Percentiles rank a stretch among this genome's conserved stretches.
Conservation (phyloP, 2,888 invertebrate species). For the Allacma fusca region DNA sequence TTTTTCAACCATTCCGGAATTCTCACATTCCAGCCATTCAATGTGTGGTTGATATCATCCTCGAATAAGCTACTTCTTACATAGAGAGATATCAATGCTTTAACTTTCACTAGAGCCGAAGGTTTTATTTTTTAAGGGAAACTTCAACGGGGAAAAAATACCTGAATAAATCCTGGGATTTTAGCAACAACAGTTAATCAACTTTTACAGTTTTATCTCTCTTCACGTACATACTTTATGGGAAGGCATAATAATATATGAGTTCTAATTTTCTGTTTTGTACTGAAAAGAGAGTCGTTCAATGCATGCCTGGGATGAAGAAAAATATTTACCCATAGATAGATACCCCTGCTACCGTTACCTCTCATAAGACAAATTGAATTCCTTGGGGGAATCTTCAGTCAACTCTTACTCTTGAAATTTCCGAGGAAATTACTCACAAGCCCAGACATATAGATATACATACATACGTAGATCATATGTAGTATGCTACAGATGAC, state of each 20-base stretch:
- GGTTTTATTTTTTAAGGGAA: neutral
- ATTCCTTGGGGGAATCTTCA: conserved; percentile 8
- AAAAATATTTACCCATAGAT: conserved; percentile 5
- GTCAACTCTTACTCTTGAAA: neutral
- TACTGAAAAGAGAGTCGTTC: too few relatives aligned
- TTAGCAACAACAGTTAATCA: conserved; percentile 27
- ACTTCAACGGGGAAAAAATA: neutral
- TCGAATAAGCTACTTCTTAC: too few relatives aligned
- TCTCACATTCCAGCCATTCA: too few relatives aligned
- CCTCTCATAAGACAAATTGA: conserved; percentile 7
- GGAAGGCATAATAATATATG: neutral
- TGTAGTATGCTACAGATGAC: too few relatives aligned
- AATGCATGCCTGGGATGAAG: neutral
- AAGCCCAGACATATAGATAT: too few relatives aligned
- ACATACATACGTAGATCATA: too few relatives aligned
- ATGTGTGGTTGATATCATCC: too few relatives aligned
- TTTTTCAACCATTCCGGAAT: too few relatives aligned
- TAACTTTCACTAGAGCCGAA: too few relatives aligned
- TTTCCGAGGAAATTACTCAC: conserved; percentile 4
- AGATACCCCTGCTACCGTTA: neutral
- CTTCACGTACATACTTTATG: too few relatives aligned
- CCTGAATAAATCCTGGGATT: neutral
- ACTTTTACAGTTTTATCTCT: conserved; percentile 25
- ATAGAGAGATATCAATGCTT: too few relatives aligned
- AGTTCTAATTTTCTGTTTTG: too few relatives aligned